Evolutionary conservation across 2,888 invertebrate genomes (phyloP), one percentile per base, ranked within the genome.

Genomic region (Lycaena phlaeas): DNA sequence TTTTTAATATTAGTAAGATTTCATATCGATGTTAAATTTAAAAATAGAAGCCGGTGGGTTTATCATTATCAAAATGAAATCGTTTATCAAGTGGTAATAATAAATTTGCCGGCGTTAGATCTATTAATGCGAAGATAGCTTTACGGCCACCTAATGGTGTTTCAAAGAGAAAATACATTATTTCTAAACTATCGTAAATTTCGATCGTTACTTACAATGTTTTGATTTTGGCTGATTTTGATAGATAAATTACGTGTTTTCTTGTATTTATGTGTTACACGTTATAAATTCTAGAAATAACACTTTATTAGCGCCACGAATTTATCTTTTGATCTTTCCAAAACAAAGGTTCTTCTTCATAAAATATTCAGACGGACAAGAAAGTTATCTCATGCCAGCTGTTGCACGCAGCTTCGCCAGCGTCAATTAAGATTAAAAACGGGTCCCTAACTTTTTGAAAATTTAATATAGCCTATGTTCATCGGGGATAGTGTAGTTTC

Each of bases 71-170:
- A 31, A 42, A 41, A 45, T 39, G 42, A 12, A 41, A 36, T 43
- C 44, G 31, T 46, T 43, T 38, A 47, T 47, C 43, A 49, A 38
- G 15, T n/a, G 14, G 29, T 22, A 7, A 22, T 22, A 36, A 41
- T 41, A 18, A 41, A 28, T 41, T 18, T 28, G 36, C 41, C 9
- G 37, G 37, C 28, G 14, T 41, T 37, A 29, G 41, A 41, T 30
- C 26, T 37, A 37, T 41, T 22, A 22, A 7, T 6, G 22, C 22
- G 9, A 2, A 9, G 22, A 22, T 22, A 22, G 6, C 9, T 22
- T 22, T 22, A 22, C 22, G 22, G 9, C 22, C 5, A 9, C 22
- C 5, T 7, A 36, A 41, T 18, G 11, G 30, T n/a, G 6, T 15
- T 6, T 7, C 10, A 29, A 25, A 18, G 25, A 22, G 14, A 28